phyloP scores from a whole-genome alignment of 1,140 invertebrate genomes.

The Hetaerina americana region DNA sequence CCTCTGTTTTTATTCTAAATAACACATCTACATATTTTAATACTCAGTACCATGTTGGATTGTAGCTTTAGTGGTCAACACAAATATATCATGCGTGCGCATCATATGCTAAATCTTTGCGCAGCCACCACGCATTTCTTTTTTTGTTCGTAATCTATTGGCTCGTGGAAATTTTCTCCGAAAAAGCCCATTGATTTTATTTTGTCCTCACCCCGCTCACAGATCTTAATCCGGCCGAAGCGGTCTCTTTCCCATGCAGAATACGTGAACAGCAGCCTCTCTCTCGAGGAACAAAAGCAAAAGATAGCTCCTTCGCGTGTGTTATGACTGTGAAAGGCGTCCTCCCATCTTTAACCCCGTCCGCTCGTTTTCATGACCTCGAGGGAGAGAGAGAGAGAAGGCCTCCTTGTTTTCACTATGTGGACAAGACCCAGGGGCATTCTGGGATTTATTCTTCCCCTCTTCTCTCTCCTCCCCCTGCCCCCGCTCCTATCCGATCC shows the following conservation, averaged over 20 bases:
- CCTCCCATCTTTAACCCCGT: not conserved
- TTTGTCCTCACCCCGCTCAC: not conserved
- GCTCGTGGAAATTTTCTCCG: not conserved
- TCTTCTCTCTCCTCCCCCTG: not conserved
- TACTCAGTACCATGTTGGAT: too few species aligned
- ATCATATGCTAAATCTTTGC: too few species aligned
- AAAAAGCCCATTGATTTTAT: not conserved
- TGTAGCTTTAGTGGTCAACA: too few species aligned
- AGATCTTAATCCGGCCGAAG: not conserved
- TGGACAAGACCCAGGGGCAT: not conserved
- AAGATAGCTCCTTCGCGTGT: not conserved
- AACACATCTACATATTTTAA: too few species aligned
- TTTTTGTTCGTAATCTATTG: too few species aligned
- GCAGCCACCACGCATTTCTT: too few species aligned
- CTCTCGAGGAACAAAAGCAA: not conserved
- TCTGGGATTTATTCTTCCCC: too few species aligned
- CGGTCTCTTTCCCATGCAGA: not conserved
- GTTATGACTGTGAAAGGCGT: not conserved
- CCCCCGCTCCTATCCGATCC: too few species aligned
- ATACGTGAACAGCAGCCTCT: not conserved
- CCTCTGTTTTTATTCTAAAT: too few species aligned
- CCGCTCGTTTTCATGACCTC: not conserved
- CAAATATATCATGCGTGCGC: too few species aligned
- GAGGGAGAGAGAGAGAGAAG: not conserved
- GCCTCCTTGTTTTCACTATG: not conserved